Base-by-base conservation (phyloP, 1,140 invertebrate species). In the Diorhabda sublineata region DNA sequence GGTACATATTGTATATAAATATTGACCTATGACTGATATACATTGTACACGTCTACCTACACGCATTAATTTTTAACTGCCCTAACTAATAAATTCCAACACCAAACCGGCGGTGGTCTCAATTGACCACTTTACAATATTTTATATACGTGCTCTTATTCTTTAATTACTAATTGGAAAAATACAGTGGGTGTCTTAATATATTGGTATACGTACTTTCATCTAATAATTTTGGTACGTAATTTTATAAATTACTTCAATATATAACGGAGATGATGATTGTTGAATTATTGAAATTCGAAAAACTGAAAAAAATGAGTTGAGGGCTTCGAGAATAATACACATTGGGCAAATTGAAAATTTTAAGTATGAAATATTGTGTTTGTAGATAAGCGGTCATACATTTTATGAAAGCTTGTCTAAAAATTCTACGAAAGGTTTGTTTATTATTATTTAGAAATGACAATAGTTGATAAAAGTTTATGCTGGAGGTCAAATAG, bases 1-100 rank as follows among this genome's bases (percentile, higher is more conserved):
- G 64, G 56, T 44, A 47, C 64, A 65, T 45, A 65, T 65, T 65
- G 64, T 65, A 52, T 58, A 65, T 45, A 65, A 65, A 65, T 65
- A 65, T 65, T 65, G 64, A 65, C 64, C 64, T 65, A 47, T 65
- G 64, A 65, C 64, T 58, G 64, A 65, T 65, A 65, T 52, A 65
- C 42, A 65, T 65, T 65, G 56, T 65, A 42, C 42, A 42, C 64
- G 61, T 62, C 64, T 65, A 65, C 64, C 64, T 65, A 65, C 64
- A 65, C 64, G 47, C 64, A 65, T 65, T 65, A 67, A 59, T 60
- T 60, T 41, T 67, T 67, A 67, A 61, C 64, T 66, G 61, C 64
- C 69, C 60, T 47, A 70, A 70, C 66, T 58, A 63, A 68, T 60
- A 69, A 64, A 63, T 62, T 52, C n/a, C 47, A 52, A 52, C 47